Percentiles rank a stretch among this genome's conserved stretches.
Evolutionary conservation across 2,888 invertebrate species (phyloP).

Genomic region (Trichopoda pennipes): DNA sequence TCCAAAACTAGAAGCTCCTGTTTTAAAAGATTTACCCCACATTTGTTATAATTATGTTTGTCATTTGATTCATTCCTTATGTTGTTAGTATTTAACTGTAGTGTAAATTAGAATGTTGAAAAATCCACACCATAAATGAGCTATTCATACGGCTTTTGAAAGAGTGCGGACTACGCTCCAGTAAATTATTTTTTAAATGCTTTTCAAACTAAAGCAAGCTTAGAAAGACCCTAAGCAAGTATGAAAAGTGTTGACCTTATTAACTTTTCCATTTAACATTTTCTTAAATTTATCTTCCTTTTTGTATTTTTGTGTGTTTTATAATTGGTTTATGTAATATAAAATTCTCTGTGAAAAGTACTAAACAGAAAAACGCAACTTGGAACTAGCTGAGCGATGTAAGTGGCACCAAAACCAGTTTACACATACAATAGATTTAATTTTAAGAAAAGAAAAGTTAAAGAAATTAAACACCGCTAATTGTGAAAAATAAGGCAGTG

Average conservation of each 20-base stretch:
- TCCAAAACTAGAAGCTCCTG: no score
- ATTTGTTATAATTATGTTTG: no score
- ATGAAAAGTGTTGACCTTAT: constrained; percentile 45
- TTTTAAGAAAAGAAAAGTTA: constrained; percentile 6
- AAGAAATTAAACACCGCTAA: constrained; percentile 1
- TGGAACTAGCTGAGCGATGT: constrained; percentile 24
- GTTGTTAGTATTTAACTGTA: not conserved
- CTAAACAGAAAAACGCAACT: constrained; percentile 27
- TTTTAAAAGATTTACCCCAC: no score
- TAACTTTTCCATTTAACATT: constrained; percentile 20
- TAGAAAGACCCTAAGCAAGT: not conserved
- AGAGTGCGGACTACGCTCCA: not conserved
- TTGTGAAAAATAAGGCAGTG: not conserved
- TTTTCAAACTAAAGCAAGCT: no score
- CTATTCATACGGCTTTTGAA: constrained; percentile 7
- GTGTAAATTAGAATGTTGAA: not conserved
- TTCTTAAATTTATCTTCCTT: not conserved
- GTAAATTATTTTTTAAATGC: not conserved
- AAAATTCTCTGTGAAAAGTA: constrained; percentile 38
- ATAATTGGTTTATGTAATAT: constrained; percentile 61
- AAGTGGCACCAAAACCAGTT: constrained; percentile 6
- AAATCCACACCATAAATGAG: no score
- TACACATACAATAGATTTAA: constrained; percentile 24
- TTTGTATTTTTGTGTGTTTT: constrained; percentile 16
- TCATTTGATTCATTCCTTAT: no score